Percentiles rank a stretch among this genome's conserved stretches.
These are phyloP conservation scores for Heliangelus exortis DNA, from an alignment of 2,797 vertebrate species.

Conservation along the genomic window DNA sequence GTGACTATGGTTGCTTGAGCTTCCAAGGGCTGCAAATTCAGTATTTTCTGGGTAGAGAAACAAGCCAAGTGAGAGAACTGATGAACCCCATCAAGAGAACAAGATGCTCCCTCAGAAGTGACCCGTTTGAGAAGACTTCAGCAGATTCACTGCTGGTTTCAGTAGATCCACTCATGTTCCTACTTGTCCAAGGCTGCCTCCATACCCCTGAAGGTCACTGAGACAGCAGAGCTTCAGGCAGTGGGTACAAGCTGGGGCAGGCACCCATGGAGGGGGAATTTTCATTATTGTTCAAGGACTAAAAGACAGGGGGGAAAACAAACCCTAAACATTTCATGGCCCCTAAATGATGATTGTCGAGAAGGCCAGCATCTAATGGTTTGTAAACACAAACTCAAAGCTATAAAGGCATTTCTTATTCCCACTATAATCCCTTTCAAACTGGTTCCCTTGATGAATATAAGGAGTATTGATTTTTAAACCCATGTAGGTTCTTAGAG, in stretches of 20 bases:
- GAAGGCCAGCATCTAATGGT: conserved; percentile 50
- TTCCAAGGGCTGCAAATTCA: not conserved
- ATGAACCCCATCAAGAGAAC: not conserved
- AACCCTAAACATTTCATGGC: not conserved
- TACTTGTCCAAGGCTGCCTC: not conserved
- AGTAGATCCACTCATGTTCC: rapidly evolving
- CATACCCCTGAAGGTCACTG: not conserved
- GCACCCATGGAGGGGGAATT: not conserved
- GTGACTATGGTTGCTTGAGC: not conserved
- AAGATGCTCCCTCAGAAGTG: not conserved
- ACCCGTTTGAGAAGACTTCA: not conserved
- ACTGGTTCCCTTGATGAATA: conserved; percentile 75
- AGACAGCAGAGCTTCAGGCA: not conserved
- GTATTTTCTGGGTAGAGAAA: not conserved
- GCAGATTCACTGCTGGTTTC: not conserved
- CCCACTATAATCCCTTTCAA: conserved; percentile 59
- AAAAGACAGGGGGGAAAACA: not conserved
- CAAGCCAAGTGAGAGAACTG: not conserved
- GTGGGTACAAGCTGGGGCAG: not conserved
- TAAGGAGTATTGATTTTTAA: conserved; percentile 77
- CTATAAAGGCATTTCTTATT: conserved; percentile 65
- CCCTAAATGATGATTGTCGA: conserved; percentile 12
- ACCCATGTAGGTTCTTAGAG: conserved; percentile 77
- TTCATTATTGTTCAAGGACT: not conserved
- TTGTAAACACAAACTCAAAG: conserved; percentile 44